These are phyloP conservation scores for Axea sp. DNA, from an alignment of 2,888 invertebrate genomes.

Conservation along the genomic window DNA sequence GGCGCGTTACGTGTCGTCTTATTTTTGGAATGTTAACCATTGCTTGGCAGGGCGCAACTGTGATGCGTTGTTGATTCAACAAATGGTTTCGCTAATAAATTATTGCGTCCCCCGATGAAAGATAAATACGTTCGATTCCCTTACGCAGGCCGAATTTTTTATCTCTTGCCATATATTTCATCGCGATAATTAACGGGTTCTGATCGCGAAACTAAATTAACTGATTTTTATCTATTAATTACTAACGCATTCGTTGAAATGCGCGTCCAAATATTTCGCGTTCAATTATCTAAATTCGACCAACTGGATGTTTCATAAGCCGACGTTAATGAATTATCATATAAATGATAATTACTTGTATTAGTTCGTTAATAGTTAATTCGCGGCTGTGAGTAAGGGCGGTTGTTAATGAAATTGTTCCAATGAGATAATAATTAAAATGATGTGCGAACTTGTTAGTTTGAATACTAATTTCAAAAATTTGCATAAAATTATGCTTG, in stretches of 20 bases:
- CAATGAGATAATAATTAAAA: too few species aligned
- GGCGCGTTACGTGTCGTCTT: constrained; percentile 19
- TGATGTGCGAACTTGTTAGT: too few species aligned
- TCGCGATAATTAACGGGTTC: constrained; percentile 2
- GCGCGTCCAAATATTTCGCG: neutral
- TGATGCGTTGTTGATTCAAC: constrained; percentile 47
- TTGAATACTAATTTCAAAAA: too few species aligned
- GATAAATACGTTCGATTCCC: constrained; percentile 26
- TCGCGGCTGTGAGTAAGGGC: too few species aligned
- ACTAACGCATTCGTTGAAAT: neutral
- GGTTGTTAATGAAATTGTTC: too few species aligned
- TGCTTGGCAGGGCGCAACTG: constrained; percentile 9
- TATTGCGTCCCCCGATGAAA: constrained; percentile 26
- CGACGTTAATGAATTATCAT: neutral
- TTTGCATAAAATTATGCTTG: too few species aligned
- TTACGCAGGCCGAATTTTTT: too few species aligned
- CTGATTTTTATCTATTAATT: constrained; percentile 20
- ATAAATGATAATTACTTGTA: constrained; percentile 2
- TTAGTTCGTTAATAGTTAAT: too few species aligned
- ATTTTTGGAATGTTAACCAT: constrained; percentile 47
- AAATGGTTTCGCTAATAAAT: constrained; percentile 41
- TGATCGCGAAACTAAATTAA: constrained; percentile 6
- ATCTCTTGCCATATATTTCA: neutral
- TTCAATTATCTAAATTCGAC: neutral
- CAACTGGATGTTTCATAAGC: constrained; percentile 2